Evolutionary conservation across 2,888 invertebrate species (phyloP), one percentile per base, ranked within the genome.

Genomic region (Nymphalis c-album): DNA sequence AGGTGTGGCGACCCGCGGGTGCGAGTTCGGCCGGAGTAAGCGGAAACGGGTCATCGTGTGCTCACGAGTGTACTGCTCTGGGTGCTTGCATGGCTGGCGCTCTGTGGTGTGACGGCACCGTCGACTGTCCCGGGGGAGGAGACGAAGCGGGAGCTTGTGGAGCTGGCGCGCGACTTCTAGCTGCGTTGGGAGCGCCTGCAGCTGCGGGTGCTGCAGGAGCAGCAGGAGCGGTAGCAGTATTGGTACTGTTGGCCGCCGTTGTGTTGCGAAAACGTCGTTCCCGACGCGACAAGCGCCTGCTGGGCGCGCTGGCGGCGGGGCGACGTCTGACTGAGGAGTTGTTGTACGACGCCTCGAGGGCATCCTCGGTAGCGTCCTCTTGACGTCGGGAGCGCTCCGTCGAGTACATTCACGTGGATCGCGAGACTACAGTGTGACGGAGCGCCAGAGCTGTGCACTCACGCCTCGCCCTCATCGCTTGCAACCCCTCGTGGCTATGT

Each of bases 341-440:
- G 78, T 90, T 95, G 68, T 92, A 95, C 77, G 95, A 95, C 81
- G 93, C 94, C 71, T 94, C 93, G 75, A 93, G 90, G 78, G 83
- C 89, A 50, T 89, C 90, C 2, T 87, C 94, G 50, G 92, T 93
- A 59, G 93, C 94, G 45, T 93, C 94, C 81, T 97, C 97, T 94
- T 97, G 97, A 97, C 97, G 97, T 82, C 96, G 96, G 91, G 95
- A 95, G 86, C 95, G 96, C 93, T 95, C 96, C 94, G 97, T 97
- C 94, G 97, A 97, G 89, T 97, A 96, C 91, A 97, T 97, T 85
- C 97, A 97, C 92, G 96, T 97, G 93, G 97, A 97, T 93, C 95
- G 97, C 88, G 97, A 97, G 93, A 97, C 97, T 86, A 97, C 97
- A 81, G 97, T 97, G 94, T 96, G 95, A 96, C 93, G 88, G 86